phyloP scores from a whole-genome alignment of 2,113 vertebrate genomes.

The Clarias batrachus region DNA sequence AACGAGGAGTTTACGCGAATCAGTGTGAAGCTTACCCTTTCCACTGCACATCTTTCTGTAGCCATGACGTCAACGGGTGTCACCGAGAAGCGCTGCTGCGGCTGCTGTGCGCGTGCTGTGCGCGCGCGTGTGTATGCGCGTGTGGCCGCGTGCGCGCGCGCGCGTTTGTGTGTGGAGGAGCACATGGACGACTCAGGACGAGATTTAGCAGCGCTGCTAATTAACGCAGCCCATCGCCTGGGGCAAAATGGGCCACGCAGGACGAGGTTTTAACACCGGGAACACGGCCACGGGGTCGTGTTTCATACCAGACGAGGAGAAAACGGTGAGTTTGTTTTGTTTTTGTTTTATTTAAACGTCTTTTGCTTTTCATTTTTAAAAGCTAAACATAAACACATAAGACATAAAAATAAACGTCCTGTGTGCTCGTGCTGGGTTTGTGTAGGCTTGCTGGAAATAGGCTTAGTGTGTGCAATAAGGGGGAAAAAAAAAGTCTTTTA shows the following conservation, averaged over 20 bases:
- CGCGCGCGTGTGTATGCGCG: background rate
- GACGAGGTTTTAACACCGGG: background rate
- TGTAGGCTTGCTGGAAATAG: background rate
- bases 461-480: background rate
- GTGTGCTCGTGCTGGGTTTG: background rate
- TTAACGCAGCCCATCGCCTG: background rate
- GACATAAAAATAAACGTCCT: background rate
- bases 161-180: background rate
- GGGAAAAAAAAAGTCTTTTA: background rate
- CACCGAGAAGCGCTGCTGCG: too few relatives aligned
- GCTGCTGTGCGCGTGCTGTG: background rate
- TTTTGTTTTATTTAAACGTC: background rate
- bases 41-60: background rate
- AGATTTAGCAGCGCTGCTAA: slow-evolving; percentile 29
- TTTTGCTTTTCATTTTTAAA: background rate
- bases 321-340: background rate
- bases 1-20: background rate
- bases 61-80: background rate
- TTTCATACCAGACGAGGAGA: background rate
- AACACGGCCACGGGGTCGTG: background rate
- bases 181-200: slow-evolving; percentile 15
- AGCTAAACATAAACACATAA: background rate
- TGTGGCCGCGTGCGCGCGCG: background rate
- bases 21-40: background rate
- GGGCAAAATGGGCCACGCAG: background rate